Evolutionary conservation across 2,797 vertebrate genomes (phyloP), one percentile per base, ranked within the genome.

Genomic region (Furcifer pardalis): DNA sequence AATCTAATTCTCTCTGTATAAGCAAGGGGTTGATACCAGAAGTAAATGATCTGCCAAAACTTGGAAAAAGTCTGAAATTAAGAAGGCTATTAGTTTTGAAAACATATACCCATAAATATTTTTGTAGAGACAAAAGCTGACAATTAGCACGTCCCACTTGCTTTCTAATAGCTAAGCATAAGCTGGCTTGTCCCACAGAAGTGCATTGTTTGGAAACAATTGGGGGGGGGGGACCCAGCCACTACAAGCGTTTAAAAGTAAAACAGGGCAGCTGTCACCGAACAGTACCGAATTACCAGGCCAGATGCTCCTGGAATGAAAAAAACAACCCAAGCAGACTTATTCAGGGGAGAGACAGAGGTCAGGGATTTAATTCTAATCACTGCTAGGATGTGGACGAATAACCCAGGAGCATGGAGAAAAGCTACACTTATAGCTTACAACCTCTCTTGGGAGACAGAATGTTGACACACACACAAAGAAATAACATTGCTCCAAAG

Each of bases 341-440:
- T 56, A 32, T 78, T 46, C 0, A 62, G 25, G 77, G 82, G 85
- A 89, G 79, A 72, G 85, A 37, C 42, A 63, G 84, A 89, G 92
- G 89, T 92, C 92, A 93, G 71, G 86, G 87, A 89, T 86, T 78
- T 68, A 90, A 35, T 73, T 77, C 13, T 56, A 66, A 74, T 68
- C 72, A 59, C 63, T 71, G 60, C 30, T 8, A n/a, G 15, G 8
- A 2, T 15, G 19, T 12, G 32, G 37, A 35, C 37, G 19, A 56
- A 65, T 5, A n/a, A 42, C 15, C 52, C 10, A 59, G 17, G 25
- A 44, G 40, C 15, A 32, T 9, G 8, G 21, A 56, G 10, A 40
- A 32, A n/a, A 52, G n/a, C 2, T 2, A 15, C 2, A 19, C 32
- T 37, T 2, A 19, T 35, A 19, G 17, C 30, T n/a, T 65, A n/a